Base-by-base conservation (phyloP, 1,140 invertebrate species). In the Eumaeus atala region DNA sequence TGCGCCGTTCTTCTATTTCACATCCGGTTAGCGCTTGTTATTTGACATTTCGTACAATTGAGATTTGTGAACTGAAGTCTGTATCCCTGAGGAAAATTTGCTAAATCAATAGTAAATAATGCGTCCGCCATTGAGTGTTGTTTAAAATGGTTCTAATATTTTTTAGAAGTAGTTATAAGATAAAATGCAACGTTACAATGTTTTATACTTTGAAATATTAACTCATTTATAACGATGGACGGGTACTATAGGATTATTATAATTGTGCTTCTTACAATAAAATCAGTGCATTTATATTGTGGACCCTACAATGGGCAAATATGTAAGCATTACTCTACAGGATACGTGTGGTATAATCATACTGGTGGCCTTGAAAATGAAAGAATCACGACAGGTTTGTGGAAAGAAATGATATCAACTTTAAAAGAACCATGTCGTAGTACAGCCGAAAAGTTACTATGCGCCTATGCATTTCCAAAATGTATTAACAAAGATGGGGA, bases 391-490 rank as follows among this genome's bases (percentile, higher is more conserved):
- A 88, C 88, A 0, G 92, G 91, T 34, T 87, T 97, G 9, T 97
- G 95, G 95, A 91, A 93, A 62, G 95, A 97, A 88, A 88, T 97
- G 68, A 95, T 97, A 67, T 88, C 90, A 12, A 91, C 91, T 47
- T 87, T 96, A 7, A 90, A 91, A 40, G 94, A 95, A 64, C 93
- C 95, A 44, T 98, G 97, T 88, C 89, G 93, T 47, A 92, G 90
- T 63, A 94, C 94, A 48, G 96, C 96, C 35, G 95, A 97, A 91
- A 94, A 93, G 91, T 89, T 98, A 70, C 87, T 98, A 10, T 98
- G 97, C 84, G 90, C 93, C 48, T 97, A 96, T 88, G 96, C 96
- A 10, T 98, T 97, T 88, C 96, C 96, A 4, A 92, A 94, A 72
- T 98, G 97, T 76, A 87, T 91, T 38, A 76, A 92, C 64, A 89